These are phyloP conservation scores for Nymphicus hollandicus DNA, from an alignment of 2,113 vertebrate genomes.

Conservation along the genomic window DNA sequence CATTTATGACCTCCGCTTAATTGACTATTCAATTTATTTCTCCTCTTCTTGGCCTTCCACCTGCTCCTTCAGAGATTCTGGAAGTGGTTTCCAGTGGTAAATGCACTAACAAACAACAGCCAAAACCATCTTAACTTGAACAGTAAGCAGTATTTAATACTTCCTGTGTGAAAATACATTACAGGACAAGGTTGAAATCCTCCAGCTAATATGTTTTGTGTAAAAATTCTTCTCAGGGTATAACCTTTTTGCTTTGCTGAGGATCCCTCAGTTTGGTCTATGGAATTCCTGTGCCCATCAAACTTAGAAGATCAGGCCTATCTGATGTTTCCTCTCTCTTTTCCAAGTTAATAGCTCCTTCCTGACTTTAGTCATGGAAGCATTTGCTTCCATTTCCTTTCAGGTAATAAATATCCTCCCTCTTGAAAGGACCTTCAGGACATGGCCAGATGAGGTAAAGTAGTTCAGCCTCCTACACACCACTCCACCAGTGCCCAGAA, in stretches of 20 bases:
- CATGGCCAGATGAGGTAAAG: background rate
- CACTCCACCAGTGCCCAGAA: background rate
- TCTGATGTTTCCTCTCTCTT: background rate
- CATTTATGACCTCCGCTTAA: background rate
- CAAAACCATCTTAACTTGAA: background rate
- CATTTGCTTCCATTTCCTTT: background rate
- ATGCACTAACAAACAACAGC: background rate
- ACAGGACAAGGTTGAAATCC: background rate
- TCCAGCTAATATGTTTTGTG: background rate
- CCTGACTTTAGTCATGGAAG: background rate
- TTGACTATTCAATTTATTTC: background rate
- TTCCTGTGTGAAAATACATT: background rate
- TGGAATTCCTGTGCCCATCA: background rate
- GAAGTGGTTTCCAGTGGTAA: background rate
- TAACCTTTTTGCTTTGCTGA: background rate
- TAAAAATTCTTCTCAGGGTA: background rate
- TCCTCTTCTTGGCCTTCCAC: background rate
- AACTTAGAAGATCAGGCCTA: background rate
- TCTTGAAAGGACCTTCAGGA: background rate
- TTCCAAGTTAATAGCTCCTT: background rate
- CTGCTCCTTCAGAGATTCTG: slow-evolving; percentile 13
- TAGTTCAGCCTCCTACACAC: background rate
- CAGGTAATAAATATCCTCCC: background rate
- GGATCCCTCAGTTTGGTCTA: background rate
- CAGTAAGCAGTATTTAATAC: background rate